A percentile compares a stretch with the other conserved stretches of the same genome.
Conservation (phyloP, 1,140 invertebrate genomes). For the Eupeodes corollae region DNA sequence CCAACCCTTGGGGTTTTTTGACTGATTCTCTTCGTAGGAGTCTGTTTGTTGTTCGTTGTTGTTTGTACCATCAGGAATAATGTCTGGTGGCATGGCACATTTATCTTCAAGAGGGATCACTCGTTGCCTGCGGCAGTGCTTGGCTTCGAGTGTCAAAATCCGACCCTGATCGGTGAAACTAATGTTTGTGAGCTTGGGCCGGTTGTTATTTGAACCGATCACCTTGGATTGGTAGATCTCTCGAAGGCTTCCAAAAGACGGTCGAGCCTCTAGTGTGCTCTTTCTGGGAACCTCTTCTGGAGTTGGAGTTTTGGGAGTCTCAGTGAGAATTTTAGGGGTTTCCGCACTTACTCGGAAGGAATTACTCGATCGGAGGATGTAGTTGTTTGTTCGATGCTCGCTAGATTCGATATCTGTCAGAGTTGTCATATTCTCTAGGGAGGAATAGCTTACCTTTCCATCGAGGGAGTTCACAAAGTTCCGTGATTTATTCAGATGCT, state of each 20-base stretch:
- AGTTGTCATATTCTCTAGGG: conserved; percentile 1
- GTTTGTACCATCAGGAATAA: neutral
- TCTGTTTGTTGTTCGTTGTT: neutral
- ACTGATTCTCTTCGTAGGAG: conserved; percentile 15
- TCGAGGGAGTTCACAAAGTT: conserved; percentile 46
- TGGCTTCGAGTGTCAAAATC: conserved; percentile 48
- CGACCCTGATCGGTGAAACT: conserved; percentile 41
- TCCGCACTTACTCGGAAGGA: conserved; percentile 22
- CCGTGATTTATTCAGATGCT: conserved; percentile 33
- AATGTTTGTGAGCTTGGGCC: conserved; percentile 8
- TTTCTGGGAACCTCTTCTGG: no score
- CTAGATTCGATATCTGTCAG: conserved; percentile 21
- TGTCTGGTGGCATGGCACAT: neutral
- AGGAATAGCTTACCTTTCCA: conserved; percentile 42
- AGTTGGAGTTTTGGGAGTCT: no score
- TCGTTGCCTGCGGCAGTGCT: conserved; percentile 57
- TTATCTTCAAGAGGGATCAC: conserved; percentile 23
- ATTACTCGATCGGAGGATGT: conserved; percentile 22
- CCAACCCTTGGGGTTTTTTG: conserved; percentile 9
- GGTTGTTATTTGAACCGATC: conserved; percentile 27
- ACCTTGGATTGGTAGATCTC: conserved; percentile 58
- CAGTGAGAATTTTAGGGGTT: neutral
- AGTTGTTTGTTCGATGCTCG: conserved; percentile 12
- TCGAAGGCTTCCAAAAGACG: conserved; percentile 51
- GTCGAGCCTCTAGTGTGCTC: neutral